Conservation (phyloP, 2,888 invertebrate species). For the Apamea sordens region DNA sequence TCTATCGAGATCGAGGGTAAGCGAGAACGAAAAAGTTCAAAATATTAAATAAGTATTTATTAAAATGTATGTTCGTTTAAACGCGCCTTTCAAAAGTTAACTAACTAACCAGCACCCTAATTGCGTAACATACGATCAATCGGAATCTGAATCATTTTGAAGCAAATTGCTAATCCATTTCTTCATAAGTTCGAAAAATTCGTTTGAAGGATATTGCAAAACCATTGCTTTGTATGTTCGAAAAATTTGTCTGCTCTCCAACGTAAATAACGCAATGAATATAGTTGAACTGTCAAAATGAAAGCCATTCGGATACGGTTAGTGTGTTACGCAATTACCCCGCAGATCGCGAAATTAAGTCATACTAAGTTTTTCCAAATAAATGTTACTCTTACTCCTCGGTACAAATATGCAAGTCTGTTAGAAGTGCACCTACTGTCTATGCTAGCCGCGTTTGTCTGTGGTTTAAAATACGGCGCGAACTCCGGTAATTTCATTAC, state of each 20-base stretch:
- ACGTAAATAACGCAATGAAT: neutral
- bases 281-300: neutral
- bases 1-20: neutral
- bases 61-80: slow-evolving; percentile 10
- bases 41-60: neutral
- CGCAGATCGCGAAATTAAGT: neutral
- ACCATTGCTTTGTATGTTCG: too few relatives aligned
- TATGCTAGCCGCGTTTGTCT: slow-evolving; percentile 23
- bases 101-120: neutral
- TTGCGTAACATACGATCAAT: too few relatives aligned
- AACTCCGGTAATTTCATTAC: slow-evolving; percentile 69
- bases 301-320: neutral
- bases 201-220: too few relatives aligned
- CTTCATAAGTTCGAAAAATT: too few relatives aligned
- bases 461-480: slow-evolving; percentile 34
- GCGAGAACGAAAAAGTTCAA: neutral
- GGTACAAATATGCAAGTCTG: neutral
- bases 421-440: neutral
- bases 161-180: too few relatives aligned
- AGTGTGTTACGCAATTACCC: neutral
- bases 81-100: slow-evolving; percentile 23
- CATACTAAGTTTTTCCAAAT: neutral
- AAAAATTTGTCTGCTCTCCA: neutral
- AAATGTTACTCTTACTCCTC: neutral
- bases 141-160: too few relatives aligned